phyloP scores from a whole-genome alignment of 2,888 invertebrate genomes.

The Liopterus haemorrhoidalis region DNA sequence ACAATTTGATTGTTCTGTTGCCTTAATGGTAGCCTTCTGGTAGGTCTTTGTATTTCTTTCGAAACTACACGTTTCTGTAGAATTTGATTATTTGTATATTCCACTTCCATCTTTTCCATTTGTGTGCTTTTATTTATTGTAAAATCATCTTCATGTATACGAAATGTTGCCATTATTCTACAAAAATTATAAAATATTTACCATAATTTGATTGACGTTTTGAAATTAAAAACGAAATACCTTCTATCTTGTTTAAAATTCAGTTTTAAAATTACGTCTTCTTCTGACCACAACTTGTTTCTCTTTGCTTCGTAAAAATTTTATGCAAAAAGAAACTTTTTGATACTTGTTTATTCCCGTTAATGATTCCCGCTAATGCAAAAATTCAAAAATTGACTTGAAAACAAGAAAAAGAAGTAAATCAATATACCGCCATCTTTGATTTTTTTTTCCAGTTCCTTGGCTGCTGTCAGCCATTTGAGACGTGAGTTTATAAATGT shows the following conservation, averaged over 20 bases:
- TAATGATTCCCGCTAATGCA: not conserved
- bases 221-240: no score
- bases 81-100: conserved; percentile 2
- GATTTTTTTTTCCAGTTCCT: no score
- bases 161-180: conserved; percentile 38
- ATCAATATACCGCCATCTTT: conserved; percentile 21
- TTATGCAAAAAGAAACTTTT: no score
- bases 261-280: no score
- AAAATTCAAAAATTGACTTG: no score
- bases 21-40: conserved; percentile 9
- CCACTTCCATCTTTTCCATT: not conserved
- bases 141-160: conserved; percentile 34
- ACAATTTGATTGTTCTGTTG: not conserved
- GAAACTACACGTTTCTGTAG: conserved; percentile 1
- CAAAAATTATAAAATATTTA: no score
- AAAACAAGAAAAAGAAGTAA: conserved; percentile 20
- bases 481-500: no score
- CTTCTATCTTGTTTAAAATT: no score
- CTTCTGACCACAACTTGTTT: no score
- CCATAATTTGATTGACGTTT: no score
- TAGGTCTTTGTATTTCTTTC: conserved; percentile 13
- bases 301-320: no score
- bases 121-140: conserved; percentile 7
- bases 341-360: conserved; percentile 2
- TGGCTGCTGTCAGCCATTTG: no score